Base-by-base conservation (phyloP, 2,888 invertebrate genomes). In the Mesorhabditis spiculigera region DNA sequence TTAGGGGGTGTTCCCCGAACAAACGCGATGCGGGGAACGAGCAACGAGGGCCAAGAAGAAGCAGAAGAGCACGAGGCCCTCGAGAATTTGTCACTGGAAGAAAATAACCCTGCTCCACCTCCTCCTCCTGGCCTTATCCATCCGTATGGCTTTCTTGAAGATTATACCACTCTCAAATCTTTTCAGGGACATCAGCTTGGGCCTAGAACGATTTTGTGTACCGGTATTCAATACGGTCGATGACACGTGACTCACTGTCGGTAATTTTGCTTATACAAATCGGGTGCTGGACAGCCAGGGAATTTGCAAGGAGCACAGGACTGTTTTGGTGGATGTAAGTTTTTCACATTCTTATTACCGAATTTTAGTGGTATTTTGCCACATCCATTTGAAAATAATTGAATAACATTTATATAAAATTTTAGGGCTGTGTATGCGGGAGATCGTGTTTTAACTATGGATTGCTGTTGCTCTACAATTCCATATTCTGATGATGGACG, bases 361-460 rank as follows among this genome's bases (percentile, higher is more conserved):
- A 28, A 28, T 28, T 28, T 28, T 28, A 28, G 28, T 28, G 28
- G 28, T 28, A 28, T 28, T 28, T 28, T 28, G 28, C 28, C 28
- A 28, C 28, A 28, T 28, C 28, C 28, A 28, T 28, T n/a, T 50
- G 58, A 13, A 10, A 50, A 50, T n/a, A 50, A n/a, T n/a, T n/a
- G 8, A 50, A 50, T 50, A 50, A 50, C 8, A 10, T 50, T 50
- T 50, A 50, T 2, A n/a, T 50, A 13, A 13, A 50, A 50, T 50
- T 50, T 50, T 50, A 50, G 58, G 58, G 58, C n/a, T 50, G 58
- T 50, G 8, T n/a, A 13, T 50, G 58, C n/a, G 58, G n/a, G 58
- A n/a, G 2, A 13, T 50, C 58, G 58, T 50, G 58, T 50, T n/a
- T 50, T n/a, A 50, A n/a, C 58, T 13, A 13, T n/a, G 8, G n/a